These are phyloP conservation scores for Muscicapa striata DNA, from an alignment of 2,797 vertebrate genomes.

Conservation along the genomic window DNA sequence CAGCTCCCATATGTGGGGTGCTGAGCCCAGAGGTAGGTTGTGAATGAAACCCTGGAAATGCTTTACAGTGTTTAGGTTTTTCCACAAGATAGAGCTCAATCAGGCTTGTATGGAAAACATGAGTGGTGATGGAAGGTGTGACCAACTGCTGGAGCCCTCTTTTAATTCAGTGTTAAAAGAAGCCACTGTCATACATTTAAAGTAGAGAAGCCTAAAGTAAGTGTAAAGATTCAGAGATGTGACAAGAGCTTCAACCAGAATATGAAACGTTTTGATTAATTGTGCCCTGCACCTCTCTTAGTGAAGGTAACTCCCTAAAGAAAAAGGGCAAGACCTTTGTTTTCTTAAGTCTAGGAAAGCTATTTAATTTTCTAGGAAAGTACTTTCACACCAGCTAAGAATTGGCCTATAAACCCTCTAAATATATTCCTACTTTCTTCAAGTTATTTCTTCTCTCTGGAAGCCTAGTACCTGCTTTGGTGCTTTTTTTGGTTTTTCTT, in stretches of 20 bases:
- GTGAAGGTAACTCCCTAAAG: background rate
- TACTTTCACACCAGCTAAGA: background rate
- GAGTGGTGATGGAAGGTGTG: background rate
- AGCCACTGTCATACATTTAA: background rate
- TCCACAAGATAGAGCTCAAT: background rate
- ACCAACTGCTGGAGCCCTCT: background rate
- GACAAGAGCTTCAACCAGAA: background rate
- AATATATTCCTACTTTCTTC: background rate
- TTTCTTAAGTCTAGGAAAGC: background rate
- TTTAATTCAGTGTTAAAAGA: background rate
- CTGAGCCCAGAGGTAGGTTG: background rate
- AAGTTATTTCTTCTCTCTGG: background rate
- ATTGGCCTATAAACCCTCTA: background rate
- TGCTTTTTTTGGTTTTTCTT: too few relatives aligned
- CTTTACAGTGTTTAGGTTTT: background rate
- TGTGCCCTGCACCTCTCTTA: background rate
- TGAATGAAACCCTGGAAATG: background rate
- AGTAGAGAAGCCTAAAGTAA: background rate
- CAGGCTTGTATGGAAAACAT: background rate
- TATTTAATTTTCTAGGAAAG: background rate
- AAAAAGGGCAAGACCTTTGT: background rate
- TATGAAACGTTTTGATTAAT: background rate
- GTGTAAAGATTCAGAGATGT: background rate
- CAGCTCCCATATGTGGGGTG: background rate
- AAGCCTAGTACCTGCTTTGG: background rate